Evolutionary conservation across 2,888 invertebrate genomes (phyloP), one percentile per base, ranked within the genome.

Genomic region (Cheilosia scutellata): DNA sequence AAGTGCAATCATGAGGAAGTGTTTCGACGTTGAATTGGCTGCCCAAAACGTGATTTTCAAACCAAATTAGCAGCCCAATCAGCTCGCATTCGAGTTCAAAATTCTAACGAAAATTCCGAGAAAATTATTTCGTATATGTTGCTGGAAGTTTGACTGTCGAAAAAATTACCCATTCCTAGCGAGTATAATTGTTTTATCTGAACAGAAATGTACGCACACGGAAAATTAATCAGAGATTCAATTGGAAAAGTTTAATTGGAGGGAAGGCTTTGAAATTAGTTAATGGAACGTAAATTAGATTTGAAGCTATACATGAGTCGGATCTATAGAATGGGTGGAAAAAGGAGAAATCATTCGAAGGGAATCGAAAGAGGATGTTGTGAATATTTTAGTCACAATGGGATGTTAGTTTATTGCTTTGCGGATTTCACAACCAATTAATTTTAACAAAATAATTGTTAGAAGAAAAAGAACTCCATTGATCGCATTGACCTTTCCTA

Each of bases 281-380:
- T 68, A 76, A 76, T 76, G 76, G 76, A 66, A 68, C 58, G 58
- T 76, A 76, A 66, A 76, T 76, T 51, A 33, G 40, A 42, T 76
- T 68, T 42, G 40, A 57, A 27, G 0, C 33, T 25, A 16, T 7
- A 47, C 3, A 3, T 7, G 47, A 47, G 9, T 20, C 0, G 2
- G 3, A 20, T 20, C 37, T 4, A 37, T 33, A 33, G 33, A 33
- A 37, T 37, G 11, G 37, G 4, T 37, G 3, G 9, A 4, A 37
- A 20, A 37, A 7, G 7, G 9, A 1, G 6, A 37, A 11, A 37
- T 37, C 4, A 1, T 37, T 37, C 11, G 9, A 4, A 1, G 33
- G 9, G 33, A 33, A 33, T 20, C 20, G 20, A 20, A 20, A 20
- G 20, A 20, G 20, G 20, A 20, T 20, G 20, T 20, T 20, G 20